A percentile compares a stretch with the other conserved stretches of the same genome.
Evolutionary conservation across 2,888 invertebrate genomes (phyloP).

Genomic region (Catocala nupta): DNA sequence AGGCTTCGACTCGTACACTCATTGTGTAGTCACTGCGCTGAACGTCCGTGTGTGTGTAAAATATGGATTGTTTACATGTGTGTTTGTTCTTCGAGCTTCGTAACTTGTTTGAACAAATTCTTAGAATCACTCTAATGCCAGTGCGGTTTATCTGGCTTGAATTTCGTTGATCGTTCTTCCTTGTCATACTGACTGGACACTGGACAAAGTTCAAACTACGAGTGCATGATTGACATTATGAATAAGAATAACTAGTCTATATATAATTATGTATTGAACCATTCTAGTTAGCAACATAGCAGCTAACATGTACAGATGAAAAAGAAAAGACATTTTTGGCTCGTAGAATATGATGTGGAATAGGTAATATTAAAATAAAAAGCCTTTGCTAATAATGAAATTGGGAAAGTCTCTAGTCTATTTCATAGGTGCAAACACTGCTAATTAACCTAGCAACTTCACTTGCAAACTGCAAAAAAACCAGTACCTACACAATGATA

Average conservation of each 20-base stretch:
- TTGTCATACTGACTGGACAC: constrained; percentile 52
- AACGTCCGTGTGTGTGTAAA: constrained; percentile 58
- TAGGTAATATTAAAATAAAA: too few species aligned
- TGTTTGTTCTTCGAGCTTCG: constrained; percentile 65
- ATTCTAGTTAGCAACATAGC: too few species aligned
- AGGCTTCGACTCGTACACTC: constrained; percentile 53
- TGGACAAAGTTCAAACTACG: constrained; percentile 16
- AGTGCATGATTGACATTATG: constrained; percentile 1
- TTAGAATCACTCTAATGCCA: constrained; percentile 76
- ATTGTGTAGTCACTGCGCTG: constrained; percentile 42
- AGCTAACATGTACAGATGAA: too few species aligned
- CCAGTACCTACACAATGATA: constrained; percentile 10
- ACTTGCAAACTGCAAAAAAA: too few species aligned
- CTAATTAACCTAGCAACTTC: neutral
- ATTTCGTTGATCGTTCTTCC: constrained; percentile 64
- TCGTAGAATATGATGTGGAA: neutral
- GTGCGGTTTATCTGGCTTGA: constrained; percentile 65
- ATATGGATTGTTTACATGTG: constrained; percentile 57
- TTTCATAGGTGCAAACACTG: neutral
- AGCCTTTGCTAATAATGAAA: too few species aligned
- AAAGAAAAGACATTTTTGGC: neutral
- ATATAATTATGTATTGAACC: neutral
- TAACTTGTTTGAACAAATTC: constrained; percentile 84
- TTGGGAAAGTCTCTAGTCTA: neutral
- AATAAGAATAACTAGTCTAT: constrained; percentile 5